Conservation (phyloP, 2,888 invertebrate genomes). For the Homarus gammarus region DNA sequence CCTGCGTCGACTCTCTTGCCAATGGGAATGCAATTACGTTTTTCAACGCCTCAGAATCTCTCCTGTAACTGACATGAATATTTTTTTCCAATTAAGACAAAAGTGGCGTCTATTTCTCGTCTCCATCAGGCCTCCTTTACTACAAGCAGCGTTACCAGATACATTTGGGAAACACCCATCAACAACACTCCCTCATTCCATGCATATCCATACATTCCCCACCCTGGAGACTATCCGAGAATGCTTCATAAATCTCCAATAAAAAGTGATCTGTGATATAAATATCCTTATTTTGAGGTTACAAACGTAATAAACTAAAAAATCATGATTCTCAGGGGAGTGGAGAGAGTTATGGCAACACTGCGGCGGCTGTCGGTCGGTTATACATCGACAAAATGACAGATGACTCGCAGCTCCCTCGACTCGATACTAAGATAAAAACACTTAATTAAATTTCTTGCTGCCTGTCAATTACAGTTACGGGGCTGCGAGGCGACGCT, state of each 20-base stretch:
- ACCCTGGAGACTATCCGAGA: too few relatives aligned
- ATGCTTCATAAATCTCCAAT: too few relatives aligned
- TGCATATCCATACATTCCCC: neutral
- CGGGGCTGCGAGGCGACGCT: conserved; percentile 42
- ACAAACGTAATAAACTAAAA: neutral
- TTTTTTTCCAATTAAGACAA: conserved; percentile 62
- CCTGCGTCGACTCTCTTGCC: neutral
- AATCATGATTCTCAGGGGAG: too few relatives aligned
- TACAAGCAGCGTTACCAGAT: conserved; percentile 28
- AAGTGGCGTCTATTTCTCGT: conserved; percentile 62
- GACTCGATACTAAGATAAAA: conserved; percentile 71
- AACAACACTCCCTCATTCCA: neutral
- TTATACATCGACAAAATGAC: conserved; percentile 71
- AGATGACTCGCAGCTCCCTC: conserved; percentile 60
- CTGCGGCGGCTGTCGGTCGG: conserved; percentile 51
- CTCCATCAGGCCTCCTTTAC: conserved; percentile 26
- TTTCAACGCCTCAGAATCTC: conserved; percentile 37
- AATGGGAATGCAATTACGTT: conserved; percentile 55
- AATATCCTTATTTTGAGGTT: too few relatives aligned
- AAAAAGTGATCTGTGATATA: neutral
- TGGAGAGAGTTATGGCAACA: conserved; percentile 27
- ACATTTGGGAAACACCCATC: neutral
- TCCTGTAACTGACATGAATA: conserved; percentile 55
- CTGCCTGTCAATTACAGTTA: conserved; percentile 63
- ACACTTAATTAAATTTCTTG: conserved; percentile 73